Base-by-base conservation (phyloP, 2,797 vertebrate genomes). In the Enteromius viviparus region DNA sequence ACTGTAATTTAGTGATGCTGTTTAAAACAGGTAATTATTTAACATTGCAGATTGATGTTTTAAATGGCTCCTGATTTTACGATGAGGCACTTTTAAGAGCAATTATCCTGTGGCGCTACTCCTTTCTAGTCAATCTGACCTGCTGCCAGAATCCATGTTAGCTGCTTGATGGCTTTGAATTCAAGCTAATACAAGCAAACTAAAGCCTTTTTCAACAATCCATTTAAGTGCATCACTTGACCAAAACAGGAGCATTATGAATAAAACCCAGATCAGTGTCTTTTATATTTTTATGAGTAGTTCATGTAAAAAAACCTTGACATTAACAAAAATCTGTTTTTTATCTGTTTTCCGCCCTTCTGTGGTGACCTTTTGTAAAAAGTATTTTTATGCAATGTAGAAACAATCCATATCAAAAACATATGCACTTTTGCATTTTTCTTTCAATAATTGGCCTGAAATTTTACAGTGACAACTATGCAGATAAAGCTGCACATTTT, bases 11-110 rank as follows among this genome's bases (percentile, higher is more conserved):
- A 49, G 55, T 8, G 45, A 53, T 21, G 14, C 55, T 62, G 68
- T 72, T 72, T 82, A 37, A 82, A 75, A 64, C 69, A 9, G 14
- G 58, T 53, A 68, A 53, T 75, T 82, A 76, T 82, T 76, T 76
- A 68, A 55, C 81, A 58, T 75, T 58, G 81, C 81, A 55, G 81
- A 74, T 49, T 75, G 69, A 76, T 77, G 74, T 83, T 69, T 83
- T 45, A 47, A 72, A 79, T 76, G 76, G 34, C 72, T 79, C 49
- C 80, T 79, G 55, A 58, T 51, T 82, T 45, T 21, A 66, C 4
- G 6, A 76, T 21, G 49, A 68, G n/a, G 17, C 55, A 23, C 34
- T 47, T 66, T 66, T 62, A 72, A 68, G 19, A 60, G 80, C 84
- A 65, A 51, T 85, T 71, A 81, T 68, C 74, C 42, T 6, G 47